Percentiles rank a stretch among this genome's conserved stretches.
These are phyloP conservation scores for Erynnis tages DNA, from an alignment of 2,888 invertebrate genomes.

Conservation along the genomic window DNA sequence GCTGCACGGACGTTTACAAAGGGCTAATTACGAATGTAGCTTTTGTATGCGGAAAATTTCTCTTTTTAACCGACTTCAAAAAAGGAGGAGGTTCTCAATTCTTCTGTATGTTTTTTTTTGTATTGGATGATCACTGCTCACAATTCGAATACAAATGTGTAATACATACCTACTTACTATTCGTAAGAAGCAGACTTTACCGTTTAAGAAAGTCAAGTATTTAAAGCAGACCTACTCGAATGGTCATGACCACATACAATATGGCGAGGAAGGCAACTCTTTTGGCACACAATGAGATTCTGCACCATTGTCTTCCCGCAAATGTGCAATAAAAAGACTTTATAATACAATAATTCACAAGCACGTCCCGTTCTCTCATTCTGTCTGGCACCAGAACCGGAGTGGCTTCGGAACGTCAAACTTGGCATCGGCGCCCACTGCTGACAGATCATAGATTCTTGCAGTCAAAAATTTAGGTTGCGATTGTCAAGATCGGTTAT, in stretches of 20 bases:
- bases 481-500: slow-evolving; percentile 27
- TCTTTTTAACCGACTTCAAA: no score
- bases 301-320: slow-evolving; percentile 11
- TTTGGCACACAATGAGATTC: slow-evolving; percentile 11
- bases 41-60: no score
- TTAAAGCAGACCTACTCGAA: not conserved
- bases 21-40: no score
- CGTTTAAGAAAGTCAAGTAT: not conserved
- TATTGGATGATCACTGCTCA: no score
- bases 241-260: slow-evolving; percentile 1
- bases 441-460: slow-evolving; percentile 30
- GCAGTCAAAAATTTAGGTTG: slow-evolving; percentile 28
- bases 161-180: no score
- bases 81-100: no score
- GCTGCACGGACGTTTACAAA: no score
- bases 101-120: no score
- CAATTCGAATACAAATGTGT: no score
- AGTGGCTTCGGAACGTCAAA: slow-evolving; percentile 27
- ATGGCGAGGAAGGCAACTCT: slow-evolving; percentile 9
- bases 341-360: slow-evolving; percentile 25
- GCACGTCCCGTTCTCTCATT: slow-evolving; percentile 28
- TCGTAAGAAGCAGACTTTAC: no score
- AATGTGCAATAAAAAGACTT: slow-evolving; percentile 23
- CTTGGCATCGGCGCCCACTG: slow-evolving; percentile 25
- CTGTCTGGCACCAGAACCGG: slow-evolving; percentile 27